Evolutionary conservation across 53 echinoderm and acorn worm genomes (phyloP), one percentile per base, ranked within the genome.

Genomic region (Astropecten irregularis): DNA sequence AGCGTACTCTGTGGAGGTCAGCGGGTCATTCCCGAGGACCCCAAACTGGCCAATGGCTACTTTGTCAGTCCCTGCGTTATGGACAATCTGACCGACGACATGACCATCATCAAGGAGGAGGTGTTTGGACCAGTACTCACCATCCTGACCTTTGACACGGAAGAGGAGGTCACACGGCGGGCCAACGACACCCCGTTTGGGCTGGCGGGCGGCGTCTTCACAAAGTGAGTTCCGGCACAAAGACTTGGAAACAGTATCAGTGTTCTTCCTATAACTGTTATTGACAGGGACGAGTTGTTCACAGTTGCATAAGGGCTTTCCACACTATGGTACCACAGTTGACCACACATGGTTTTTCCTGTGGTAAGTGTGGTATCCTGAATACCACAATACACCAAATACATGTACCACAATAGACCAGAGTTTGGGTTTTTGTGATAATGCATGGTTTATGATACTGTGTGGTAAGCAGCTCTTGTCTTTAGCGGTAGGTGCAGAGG

Each of bases 171-270:
- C 20, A 56, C 91, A 3, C 38, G 55, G 56, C 83, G 96, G 54
- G 93, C 96, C 30, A 96, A 96, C 55, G 82, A 86, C 76, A 91
- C 93, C 2, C 69, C 82, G 47, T 89, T 96, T 66, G 96, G 96
- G 62, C 73, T 96, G 30, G 91, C 96, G 25, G 91, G 93, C 36
- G 96, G 96, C 27, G 64, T 96, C 25, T 96, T 96, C 21, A 93
- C 96, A 68, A 96, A 83, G 96, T 96, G 84, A 71, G 92, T 77
- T n/a, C n/a, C n/a, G n/a, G n/a, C n/a, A n/a, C n/a, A 18, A 34
- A 5, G 32, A 66, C 26, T 66, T 56, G 3, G 23, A 27, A 9
- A 27, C 9, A 56, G 0, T 11, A 11, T 14, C 27, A n/a, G 27
- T 23, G 26, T 15, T 66, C 36, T 38, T 34, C 7, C 40, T 16